Evolutionary conservation across 2,797 vertebrate genomes (phyloP).

Genomic region (Coregonus ussuriensis): DNA sequence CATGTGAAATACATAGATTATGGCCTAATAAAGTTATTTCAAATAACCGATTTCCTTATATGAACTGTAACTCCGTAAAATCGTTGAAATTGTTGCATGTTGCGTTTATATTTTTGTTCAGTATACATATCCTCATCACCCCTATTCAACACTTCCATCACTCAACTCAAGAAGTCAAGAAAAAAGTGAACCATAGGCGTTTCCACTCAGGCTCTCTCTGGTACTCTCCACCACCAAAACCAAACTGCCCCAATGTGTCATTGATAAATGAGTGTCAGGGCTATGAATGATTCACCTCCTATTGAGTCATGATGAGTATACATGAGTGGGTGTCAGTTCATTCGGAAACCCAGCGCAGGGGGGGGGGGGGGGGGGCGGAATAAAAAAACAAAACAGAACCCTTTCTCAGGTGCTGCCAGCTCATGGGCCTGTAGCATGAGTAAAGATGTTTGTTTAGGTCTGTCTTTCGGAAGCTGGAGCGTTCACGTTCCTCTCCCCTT

Average conservation of each 20-base stretch:
- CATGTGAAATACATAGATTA: no score
- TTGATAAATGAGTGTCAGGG: slow-evolving; percentile 57
- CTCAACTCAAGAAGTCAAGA: not conserved
- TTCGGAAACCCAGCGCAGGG: slow-evolving; percentile 36
- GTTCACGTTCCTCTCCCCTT: slow-evolving; percentile 22
- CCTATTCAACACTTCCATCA: slow-evolving; percentile 2
- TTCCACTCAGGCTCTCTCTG: slow-evolving; percentile 13
- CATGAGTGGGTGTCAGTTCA: slow-evolving; percentile 48
- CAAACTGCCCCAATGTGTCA: slow-evolving; percentile 29
- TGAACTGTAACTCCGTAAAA: no score
- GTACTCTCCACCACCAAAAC: slow-evolving; percentile 18
- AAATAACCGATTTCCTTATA: no score
- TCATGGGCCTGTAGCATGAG: slow-evolving; percentile 9
- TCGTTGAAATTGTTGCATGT: not conserved
- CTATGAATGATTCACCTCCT: slow-evolving; percentile 67
- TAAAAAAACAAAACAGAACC: slow-evolving; percentile 51
- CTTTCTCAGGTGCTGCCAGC: slow-evolving; percentile 41
- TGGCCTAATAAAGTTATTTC: no score
- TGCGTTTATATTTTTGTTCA: no score
- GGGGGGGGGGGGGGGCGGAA: slow-evolving; percentile 42
- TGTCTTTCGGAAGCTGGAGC: slow-evolving; percentile 26
- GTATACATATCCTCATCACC: no score
- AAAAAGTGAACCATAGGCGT: not conserved
- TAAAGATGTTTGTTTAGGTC: slow-evolving; percentile 61
- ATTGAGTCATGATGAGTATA: slow-evolving; percentile 63